Conservation (phyloP, 2,888 invertebrate species). For the Tenodera sinensis region DNA sequence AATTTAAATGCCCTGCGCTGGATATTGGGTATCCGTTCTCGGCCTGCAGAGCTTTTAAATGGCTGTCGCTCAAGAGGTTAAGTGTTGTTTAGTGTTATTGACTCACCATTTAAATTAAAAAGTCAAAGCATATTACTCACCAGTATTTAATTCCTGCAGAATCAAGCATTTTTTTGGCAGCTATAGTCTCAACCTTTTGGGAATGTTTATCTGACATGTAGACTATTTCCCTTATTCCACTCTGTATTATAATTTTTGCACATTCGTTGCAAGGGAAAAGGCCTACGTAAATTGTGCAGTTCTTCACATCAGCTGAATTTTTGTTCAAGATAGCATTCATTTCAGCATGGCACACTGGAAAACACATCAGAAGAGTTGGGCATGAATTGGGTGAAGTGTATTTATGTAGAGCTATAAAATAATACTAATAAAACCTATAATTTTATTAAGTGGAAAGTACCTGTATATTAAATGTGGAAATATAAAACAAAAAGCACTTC, state of each 20-base stretch:
- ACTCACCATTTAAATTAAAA: too few species aligned
- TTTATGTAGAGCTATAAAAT: too few species aligned
- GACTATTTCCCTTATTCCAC: constrained; percentile 74
- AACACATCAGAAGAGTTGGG: background rate
- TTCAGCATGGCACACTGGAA: constrained; percentile 93
- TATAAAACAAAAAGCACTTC: too few species aligned
- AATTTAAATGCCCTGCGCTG: too few species aligned
- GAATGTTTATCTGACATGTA: constrained; percentile 82
- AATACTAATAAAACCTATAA: too few species aligned
- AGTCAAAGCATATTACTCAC: constrained; percentile 41
- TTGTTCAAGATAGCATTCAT: constrained; percentile 95
- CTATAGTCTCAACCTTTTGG: constrained; percentile 62
- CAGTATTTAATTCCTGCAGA: constrained; percentile 68
- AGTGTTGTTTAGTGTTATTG: too few species aligned
- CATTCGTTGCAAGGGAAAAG: constrained; percentile 98
- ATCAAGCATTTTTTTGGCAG: constrained; percentile 79
- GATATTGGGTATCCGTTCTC: too few species aligned
- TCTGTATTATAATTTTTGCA: constrained; percentile 93
- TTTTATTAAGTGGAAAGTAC: too few species aligned
- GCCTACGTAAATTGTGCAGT: constrained; percentile 82
- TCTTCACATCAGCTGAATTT: constrained; percentile 70
- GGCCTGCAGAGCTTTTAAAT: too few species aligned
- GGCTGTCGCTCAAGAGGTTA: too few species aligned
- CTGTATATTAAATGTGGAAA: too few species aligned
- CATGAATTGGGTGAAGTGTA: too few species aligned